A percentile compares a stretch with the other conserved stretches of the same genome.
phyloP scores from a whole-genome alignment of 2,113 vertebrate species.

The Protobothrops flavoviridis region DNA sequence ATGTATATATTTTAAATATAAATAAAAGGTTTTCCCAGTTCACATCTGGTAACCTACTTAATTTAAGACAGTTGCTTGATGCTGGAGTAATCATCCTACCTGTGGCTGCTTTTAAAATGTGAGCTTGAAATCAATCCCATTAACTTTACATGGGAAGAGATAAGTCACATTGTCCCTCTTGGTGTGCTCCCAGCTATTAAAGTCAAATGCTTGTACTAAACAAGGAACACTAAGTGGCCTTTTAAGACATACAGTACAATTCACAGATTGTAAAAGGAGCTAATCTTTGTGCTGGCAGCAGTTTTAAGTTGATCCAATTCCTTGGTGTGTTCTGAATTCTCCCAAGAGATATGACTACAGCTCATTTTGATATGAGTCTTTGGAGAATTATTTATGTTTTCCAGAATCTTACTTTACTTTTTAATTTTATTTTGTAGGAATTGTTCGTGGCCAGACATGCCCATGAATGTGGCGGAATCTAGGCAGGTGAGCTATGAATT shows the following conservation, averaged over 20 bases:
- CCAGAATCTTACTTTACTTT: constrained; percentile 16
- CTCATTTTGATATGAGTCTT: not conserved
- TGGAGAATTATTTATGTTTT: not conserved
- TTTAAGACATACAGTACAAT: not conserved
- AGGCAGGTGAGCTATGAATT: constrained; percentile 9
- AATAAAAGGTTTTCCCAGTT: not conserved
- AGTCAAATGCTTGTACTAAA: not conserved
- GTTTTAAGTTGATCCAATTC: not conserved
- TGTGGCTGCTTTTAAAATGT: not conserved
- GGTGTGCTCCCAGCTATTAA: not conserved
- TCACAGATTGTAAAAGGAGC: not conserved
- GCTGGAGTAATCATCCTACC: not conserved
- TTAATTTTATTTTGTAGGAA: constrained; percentile 22
- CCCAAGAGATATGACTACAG: not conserved
- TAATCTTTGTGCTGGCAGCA: not conserved
- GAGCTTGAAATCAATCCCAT: not conserved
- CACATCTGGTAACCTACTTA: not conserved
- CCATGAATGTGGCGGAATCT: constrained; percentile 6
- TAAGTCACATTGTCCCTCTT: not conserved
- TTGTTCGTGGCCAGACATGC: not conserved
- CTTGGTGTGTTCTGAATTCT: not conserved
- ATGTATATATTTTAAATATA: not conserved
- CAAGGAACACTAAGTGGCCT: not conserved
- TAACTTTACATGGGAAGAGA: not conserved
- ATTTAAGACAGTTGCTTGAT: not conserved